Conservation (phyloP, 2,888 invertebrate species). For the Drosophila rubida region DNA sequence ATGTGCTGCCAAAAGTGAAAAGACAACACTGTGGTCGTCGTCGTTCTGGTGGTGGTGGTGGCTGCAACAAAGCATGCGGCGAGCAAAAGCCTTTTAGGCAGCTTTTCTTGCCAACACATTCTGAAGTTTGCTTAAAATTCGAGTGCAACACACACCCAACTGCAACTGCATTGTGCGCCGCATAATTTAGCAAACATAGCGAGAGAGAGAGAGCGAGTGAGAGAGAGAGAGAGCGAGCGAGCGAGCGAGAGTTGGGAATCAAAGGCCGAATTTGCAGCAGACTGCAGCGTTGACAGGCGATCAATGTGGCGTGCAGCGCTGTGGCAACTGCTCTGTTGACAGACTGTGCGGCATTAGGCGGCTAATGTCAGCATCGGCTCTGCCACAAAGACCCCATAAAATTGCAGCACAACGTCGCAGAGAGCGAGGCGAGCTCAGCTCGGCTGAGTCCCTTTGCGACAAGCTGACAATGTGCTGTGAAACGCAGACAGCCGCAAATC, state of each 20-base stretch:
- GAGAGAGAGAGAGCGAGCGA: neutral
- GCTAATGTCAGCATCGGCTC: slow-evolving; percentile 7
- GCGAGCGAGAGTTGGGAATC: neutral
- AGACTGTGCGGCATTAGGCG: slow-evolving; percentile 3
- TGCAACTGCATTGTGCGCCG: slow-evolving; percentile 43
- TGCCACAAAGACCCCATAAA: neutral
- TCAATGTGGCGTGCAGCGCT: slow-evolving; percentile 12
- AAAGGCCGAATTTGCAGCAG: neutral
- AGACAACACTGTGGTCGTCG: slow-evolving; percentile 33
- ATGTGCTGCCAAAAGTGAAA: slow-evolving; percentile 47
- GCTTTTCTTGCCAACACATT: slow-evolving; percentile 17
- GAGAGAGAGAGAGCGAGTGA: neutral
- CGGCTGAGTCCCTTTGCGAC: slow-evolving; percentile 1
- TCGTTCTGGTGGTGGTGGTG: too few species aligned
- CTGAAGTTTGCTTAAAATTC: slow-evolving; percentile 57
- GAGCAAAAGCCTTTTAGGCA: slow-evolving; percentile 61
- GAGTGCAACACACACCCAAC: slow-evolving; percentile 38
- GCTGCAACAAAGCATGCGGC: slow-evolving; percentile 5
- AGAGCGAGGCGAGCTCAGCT: neutral
- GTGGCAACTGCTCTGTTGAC: neutral
- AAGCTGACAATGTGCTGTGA: slow-evolving; percentile 13
- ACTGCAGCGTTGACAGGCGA: neutral
- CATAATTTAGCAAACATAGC: slow-evolving; percentile 68
- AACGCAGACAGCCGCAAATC: slow-evolving; percentile 51
- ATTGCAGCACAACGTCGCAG: neutral